Evolutionary conservation across 2,797 vertebrate species (phyloP), one percentile per base, ranked within the genome.

Genomic region (Petrocephalus schoutedeni): DNA sequence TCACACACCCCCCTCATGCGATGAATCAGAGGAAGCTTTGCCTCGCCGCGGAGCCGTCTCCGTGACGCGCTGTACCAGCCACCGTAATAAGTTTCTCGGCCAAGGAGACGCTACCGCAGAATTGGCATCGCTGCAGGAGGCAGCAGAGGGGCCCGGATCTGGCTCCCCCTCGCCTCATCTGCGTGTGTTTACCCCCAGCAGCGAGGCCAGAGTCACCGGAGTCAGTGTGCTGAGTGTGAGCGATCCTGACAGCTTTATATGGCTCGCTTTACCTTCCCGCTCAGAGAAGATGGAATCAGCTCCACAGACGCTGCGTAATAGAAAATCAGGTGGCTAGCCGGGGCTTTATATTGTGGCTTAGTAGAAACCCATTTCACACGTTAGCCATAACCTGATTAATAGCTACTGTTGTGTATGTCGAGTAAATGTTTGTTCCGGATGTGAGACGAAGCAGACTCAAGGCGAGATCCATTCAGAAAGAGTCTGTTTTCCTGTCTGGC

Each of bases 21-120:
- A 77, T 59, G 51, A 54, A 58, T 82, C 57, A 71, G 21, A 58
- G 74, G 58, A 64, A 16, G 10, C 56, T 49, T 61, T 36, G 86
- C 56, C 67, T 67, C 71, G 28, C 67, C 8, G 5, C 86, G 53
- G 54, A 41, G 61, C 58, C 14, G 45, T 86, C 54, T 84, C 74
- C 77, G 51, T 82, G 71, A 56, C 54, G 54, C 16, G 28, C 61
- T 7, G 84, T 32, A 23, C 80, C 85, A 61, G 56, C 54, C 10
- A 71, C 32, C 21, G 36, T 77, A 61, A 89, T 89, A 59, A 82
- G 85, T 57, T 85, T 88, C 83, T 88, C 28, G 23, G 56, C 61
- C 54, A 83, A 84, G 86, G 19, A 74, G 8, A 16, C 54, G 23
- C 59, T 36, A 53, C n/a, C 61, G 1, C 32, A 8, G 74, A 80